Evolutionary conservation across 2,888 invertebrate genomes (phyloP).

Genomic region (Acleris literana): DNA sequence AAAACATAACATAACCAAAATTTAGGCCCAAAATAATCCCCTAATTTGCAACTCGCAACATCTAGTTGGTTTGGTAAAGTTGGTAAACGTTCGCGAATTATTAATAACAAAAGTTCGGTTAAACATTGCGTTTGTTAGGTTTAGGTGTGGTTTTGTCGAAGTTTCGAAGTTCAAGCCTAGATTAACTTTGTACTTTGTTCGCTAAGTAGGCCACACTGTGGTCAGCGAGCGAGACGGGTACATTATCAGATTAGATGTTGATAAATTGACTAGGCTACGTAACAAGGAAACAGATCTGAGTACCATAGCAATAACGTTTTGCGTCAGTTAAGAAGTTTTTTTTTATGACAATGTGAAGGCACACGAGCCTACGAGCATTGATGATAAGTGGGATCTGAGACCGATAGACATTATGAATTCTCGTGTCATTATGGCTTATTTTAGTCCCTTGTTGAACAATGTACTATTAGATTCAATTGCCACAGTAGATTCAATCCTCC

Average conservation of each 20-base stretch:
- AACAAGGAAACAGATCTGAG: too few species aligned
- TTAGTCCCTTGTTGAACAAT: too few species aligned
- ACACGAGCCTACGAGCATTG: too few species aligned
- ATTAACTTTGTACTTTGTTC: slow-evolving; percentile 29
- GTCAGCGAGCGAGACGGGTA: slow-evolving; percentile 18
- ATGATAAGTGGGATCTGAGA: too few species aligned
- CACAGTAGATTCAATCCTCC: too few species aligned
- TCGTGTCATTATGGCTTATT: too few species aligned
- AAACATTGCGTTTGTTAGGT: slow-evolving; percentile 32
- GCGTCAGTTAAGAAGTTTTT: too few species aligned
- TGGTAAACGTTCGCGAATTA: slow-evolving; percentile 12
- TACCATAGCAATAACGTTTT: too few species aligned
- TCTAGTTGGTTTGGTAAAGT: neutral
- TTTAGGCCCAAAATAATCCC: neutral
- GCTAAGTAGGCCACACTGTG: slow-evolving; percentile 27
- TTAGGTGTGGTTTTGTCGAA: slow-evolving; percentile 25
- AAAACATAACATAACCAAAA: neutral
- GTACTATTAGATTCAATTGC: too few species aligned
- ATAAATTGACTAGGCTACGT: neutral
- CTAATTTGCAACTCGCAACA: neutral
- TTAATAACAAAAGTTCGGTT: slow-evolving; percentile 30
- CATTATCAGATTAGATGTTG: neutral
- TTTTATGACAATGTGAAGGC: too few species aligned
- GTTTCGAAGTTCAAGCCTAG: slow-evolving; percentile 25
- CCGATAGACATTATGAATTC: too few species aligned